phyloP scores from a whole-genome alignment of 1,140 invertebrate genomes.

The Globodera rostochiensis region DNA sequence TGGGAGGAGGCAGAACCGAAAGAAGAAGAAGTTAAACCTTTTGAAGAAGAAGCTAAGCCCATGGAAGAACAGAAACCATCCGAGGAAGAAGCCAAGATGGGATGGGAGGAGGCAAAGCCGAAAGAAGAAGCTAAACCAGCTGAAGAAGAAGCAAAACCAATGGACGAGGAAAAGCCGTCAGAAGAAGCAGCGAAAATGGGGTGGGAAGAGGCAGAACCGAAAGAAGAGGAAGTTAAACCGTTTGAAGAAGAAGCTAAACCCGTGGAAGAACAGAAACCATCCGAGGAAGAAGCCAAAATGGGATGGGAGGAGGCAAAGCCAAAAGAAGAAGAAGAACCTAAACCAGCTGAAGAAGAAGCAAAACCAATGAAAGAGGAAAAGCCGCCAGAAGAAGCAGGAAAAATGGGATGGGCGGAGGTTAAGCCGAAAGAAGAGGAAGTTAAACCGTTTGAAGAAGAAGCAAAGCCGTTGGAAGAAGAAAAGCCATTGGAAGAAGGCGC shows the following conservation, averaged over 20 bases:
- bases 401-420: not conserved
- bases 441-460: not conserved
- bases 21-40: not conserved
- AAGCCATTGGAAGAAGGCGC: not conserved
- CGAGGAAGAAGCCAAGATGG: not conserved
- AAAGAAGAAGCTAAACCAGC: not conserved
- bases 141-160: not conserved
- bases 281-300: no score
- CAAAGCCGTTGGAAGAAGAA: not conserved
- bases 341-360: not conserved
- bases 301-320: no score
- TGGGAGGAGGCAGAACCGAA: not conserved
- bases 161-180: no score
- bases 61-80: not conserved
- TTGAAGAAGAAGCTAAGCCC: not conserved
- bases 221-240: no score
- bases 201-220: no score
- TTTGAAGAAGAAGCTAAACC: no score
- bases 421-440: not conserved
- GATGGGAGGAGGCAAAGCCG: not conserved
- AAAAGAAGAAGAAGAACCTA: no score
- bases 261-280: no score
- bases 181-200: no score
- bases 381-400: not conserved
- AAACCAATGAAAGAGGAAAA: not conserved